Conservation (phyloP, 1,140 invertebrate species). For the Ylistrum balloti region DNA sequence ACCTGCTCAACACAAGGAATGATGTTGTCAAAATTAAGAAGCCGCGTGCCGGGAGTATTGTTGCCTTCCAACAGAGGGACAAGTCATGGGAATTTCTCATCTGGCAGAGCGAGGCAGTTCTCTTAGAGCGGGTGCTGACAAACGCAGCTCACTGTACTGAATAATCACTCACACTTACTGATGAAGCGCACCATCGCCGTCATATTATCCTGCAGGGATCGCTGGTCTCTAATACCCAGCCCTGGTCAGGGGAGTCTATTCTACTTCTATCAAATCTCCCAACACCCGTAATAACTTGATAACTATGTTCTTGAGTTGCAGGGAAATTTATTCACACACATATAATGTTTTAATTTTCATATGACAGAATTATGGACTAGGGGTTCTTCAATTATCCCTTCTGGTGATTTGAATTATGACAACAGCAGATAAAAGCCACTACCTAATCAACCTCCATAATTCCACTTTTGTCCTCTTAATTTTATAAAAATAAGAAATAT, state of each 20-base stretch:
- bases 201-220: neutral
- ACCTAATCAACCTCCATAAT: constrained; percentile 14
- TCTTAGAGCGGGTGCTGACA: constrained; percentile 6
- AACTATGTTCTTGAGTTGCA: constrained; percentile 27
- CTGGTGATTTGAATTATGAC: constrained; percentile 15
- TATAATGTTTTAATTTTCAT: constrained; percentile 36
- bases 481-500: constrained; percentile 21
- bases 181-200: constrained; percentile 23
- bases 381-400: constrained; percentile 33
- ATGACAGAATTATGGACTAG: constrained; percentile 38
- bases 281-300: constrained; percentile 27
- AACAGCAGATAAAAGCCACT: neutral
- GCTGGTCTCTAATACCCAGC: neutral
- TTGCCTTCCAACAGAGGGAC: constrained; percentile 38
- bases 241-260: constrained; percentile 1
- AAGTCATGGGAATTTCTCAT: constrained; percentile 60
- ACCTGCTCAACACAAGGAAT: constrained; percentile 60
- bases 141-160: constrained; percentile 24
- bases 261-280: neutral
- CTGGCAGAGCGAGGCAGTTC: constrained; percentile 49
- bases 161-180: constrained; percentile 30
- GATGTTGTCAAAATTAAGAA: constrained; percentile 41
- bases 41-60: constrained; percentile 21
- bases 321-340: constrained; percentile 25
- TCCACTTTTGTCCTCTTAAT: neutral